Conservation (phyloP, 1,140 invertebrate genomes). For the Aricia agestis region DNA sequence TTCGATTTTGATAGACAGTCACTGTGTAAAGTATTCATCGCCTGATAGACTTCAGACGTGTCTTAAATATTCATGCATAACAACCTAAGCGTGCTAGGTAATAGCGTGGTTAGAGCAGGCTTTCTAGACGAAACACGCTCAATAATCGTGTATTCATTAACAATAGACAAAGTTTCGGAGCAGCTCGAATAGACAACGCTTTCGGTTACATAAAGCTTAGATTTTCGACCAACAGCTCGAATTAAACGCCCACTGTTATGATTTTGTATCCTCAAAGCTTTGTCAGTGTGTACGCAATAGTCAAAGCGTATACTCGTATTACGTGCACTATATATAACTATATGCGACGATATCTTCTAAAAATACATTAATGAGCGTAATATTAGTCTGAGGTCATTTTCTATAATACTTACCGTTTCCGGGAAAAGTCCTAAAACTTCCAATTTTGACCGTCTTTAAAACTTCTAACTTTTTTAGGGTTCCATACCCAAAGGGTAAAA, state of each 20-base stretch:
- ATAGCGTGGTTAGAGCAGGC: constrained; percentile 4
- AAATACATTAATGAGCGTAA: too few species aligned
- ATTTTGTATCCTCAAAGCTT: constrained; percentile 10
- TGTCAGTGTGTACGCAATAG: background rate
- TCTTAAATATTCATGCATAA: constrained; percentile 6
- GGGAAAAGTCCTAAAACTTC: too few species aligned
- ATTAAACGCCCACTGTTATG: background rate
- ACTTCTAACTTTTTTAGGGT: too few species aligned
- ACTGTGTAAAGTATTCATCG: constrained; percentile 7
- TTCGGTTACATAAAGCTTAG: background rate
- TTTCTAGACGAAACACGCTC: constrained; percentile 7
- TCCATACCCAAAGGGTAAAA: too few species aligned
- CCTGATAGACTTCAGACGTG: background rate
- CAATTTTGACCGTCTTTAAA: too few species aligned
- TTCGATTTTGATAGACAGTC: background rate
- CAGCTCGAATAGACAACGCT: background rate
- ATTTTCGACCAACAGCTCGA: background rate
- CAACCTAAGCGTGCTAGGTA: background rate
- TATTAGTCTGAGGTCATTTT: too few species aligned
- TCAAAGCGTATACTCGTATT: background rate
- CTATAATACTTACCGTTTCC: too few species aligned
- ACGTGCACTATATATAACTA: too few species aligned
- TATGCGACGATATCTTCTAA: too few species aligned
- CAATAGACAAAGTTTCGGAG: constrained; percentile 8
- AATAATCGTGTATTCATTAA: constrained; percentile 8